Conservation (phyloP, 2,797 vertebrate species). For the Toxotes lorentzi region DNA sequence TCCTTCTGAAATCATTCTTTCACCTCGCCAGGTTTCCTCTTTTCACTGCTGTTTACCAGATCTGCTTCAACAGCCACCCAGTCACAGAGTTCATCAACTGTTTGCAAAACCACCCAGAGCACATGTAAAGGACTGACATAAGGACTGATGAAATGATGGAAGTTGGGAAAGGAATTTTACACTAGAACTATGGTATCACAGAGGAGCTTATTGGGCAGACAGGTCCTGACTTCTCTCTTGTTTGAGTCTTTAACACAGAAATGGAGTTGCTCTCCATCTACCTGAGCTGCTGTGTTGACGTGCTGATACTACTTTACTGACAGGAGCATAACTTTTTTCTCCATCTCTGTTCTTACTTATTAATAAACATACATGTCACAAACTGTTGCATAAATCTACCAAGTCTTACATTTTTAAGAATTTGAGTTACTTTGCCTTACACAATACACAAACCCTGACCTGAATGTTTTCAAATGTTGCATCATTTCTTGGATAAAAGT, state of each 20-base stretch:
- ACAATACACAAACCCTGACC: conserved; percentile 21
- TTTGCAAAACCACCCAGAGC: conserved; percentile 96
- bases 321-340: neutral
- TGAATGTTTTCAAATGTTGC: conserved; percentile 40
- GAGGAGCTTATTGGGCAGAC: neutral
- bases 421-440: conserved; percentile 32
- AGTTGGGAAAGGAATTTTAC: conserved; percentile 42
- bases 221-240: neutral
- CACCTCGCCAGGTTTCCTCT: conserved; percentile 90
- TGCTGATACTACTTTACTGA: neutral
- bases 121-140: conserved; percentile 82
- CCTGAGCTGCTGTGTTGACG: conserved; percentile 31
- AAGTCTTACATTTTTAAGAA: conserved; percentile 57
- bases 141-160: conserved; percentile 14
- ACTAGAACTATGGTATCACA: conserved; percentile 20
- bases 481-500: conserved; percentile 52
- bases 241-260: conserved; percentile 30
- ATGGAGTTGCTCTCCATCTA: neutral
- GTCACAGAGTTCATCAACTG: conserved; percentile 92
- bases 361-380: neutral
- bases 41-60: conserved; percentile 92
- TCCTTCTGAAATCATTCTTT: neutral
- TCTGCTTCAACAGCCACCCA: conserved; percentile 92
- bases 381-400: conserved; percentile 17
- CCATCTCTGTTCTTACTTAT: conserved; percentile 25